These are phyloP conservation scores for Scortum barcoo DNA, from an alignment of 2,113 vertebrate species.

Conservation along the genomic window DNA sequence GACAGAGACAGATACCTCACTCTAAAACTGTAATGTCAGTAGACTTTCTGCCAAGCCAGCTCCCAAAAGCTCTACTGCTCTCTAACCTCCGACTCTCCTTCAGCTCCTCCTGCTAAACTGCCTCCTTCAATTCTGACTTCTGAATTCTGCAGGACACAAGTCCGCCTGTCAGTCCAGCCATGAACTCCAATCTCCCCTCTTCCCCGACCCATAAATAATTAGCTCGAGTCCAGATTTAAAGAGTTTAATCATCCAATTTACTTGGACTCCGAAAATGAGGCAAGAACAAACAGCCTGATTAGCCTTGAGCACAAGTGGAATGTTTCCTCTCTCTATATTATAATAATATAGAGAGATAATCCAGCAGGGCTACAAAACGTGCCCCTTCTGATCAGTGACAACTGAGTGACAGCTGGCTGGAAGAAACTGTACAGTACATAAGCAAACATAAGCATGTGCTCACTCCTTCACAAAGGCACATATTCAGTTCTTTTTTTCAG, in stretches of 20 bases:
- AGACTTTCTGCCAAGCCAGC: conserved; percentile 36
- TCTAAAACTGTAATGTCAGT: conserved; percentile 54
- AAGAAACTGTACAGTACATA: conserved; percentile 33
- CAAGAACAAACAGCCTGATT: conserved; percentile 64
- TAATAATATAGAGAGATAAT: too few species aligned
- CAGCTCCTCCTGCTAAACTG: conserved; percentile 11
- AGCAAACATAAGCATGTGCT: neutral
- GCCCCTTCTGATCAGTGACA: conserved; percentile 40
- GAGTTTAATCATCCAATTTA: conserved; percentile 72
- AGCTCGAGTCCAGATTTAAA: conserved; percentile 71
- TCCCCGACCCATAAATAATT: conserved; percentile 61
- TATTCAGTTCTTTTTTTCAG: conserved; percentile 21
- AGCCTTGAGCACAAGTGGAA: conserved; percentile 59
- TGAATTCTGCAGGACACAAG: neutral
- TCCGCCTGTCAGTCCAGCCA: conserved; percentile 39
- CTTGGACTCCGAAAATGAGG: conserved; percentile 51
- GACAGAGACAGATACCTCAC: conserved; percentile 17
- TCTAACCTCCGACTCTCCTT: conserved; percentile 17
- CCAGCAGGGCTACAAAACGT: conserved; percentile 27
- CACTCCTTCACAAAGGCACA: conserved; percentile 43
- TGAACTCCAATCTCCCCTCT: conserved; percentile 51
- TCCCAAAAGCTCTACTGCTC: conserved; percentile 36
- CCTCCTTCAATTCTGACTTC: conserved; percentile 19
- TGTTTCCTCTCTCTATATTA: conserved; percentile 55
- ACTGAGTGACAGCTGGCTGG: conserved; percentile 48